phyloP scores from a whole-genome alignment of 2,797 vertebrate species.

The Chelonia mydas region DNA sequence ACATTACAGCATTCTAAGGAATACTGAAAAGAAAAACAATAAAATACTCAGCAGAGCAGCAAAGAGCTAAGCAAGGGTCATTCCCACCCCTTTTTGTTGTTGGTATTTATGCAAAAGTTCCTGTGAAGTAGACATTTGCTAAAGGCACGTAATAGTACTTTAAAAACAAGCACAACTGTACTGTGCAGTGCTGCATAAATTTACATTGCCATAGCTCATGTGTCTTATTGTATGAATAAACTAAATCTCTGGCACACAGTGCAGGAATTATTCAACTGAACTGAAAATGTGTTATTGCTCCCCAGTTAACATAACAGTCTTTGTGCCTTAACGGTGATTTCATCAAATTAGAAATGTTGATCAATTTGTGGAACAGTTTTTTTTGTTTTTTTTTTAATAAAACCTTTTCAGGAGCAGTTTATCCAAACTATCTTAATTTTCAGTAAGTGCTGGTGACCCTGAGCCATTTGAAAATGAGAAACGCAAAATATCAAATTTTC shows the following conservation, averaged over 20 bases:
- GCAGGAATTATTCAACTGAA: background rate
- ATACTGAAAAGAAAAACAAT: background rate
- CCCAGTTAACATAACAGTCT: background rate
- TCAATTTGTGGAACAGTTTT: background rate
- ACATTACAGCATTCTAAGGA: background rate
- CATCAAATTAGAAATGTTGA: background rate
- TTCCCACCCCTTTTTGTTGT: background rate
- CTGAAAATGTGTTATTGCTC: background rate
- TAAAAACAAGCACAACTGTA: background rate
- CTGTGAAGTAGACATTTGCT: background rate
- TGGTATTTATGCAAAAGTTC: background rate
- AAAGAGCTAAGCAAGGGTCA: background rate
- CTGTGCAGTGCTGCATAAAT: background rate
- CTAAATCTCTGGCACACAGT: background rate
- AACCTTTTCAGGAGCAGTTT: background rate
- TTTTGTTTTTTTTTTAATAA: background rate
- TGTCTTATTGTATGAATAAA: background rate
- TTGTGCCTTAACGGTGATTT: background rate
- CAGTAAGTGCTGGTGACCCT: background rate
- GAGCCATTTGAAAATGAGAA: background rate
- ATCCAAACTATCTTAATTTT: background rate
- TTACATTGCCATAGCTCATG: background rate
- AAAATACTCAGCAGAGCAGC: background rate
- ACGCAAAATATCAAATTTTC: background rate
- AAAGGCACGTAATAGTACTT: accelerated